Evolutionary conservation across 2,797 vertebrate species (phyloP).

Genomic region (Phrynocephalus forsythii): DNA sequence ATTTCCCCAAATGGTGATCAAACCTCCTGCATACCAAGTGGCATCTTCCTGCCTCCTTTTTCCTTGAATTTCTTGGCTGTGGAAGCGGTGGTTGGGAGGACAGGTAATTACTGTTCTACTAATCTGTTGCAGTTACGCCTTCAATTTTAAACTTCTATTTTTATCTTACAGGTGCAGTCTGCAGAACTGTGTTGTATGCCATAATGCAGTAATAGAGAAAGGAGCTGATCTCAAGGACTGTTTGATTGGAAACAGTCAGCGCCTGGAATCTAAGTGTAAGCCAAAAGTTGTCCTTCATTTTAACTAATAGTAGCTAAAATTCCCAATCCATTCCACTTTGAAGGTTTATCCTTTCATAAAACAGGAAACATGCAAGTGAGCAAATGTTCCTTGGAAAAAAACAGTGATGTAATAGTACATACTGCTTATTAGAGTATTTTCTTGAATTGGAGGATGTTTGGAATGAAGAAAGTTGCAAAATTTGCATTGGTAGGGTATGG

Average conservation of each 20-base stretch:
- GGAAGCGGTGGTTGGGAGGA: not conserved
- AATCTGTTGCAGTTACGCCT: not conserved
- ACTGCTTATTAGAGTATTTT: slow-evolving; percentile 42
- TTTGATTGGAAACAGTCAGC: slow-evolving; percentile 90
- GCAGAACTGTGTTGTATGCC: slow-evolving; percentile 94
- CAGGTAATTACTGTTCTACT: not conserved
- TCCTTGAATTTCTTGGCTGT: not conserved
- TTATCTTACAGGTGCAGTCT: slow-evolving; percentile 87
- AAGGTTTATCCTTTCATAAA: slow-evolving; percentile 25
- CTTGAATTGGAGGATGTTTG: slow-evolving; percentile 43
- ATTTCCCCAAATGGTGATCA: not conserved
- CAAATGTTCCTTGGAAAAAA: not conserved
- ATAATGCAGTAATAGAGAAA: slow-evolving; percentile 88
- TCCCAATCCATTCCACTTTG: slow-evolving; percentile 19
- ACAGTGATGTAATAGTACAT: not conserved
- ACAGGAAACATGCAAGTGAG: slow-evolving; percentile 24
- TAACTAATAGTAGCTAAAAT: slow-evolving; percentile 9
- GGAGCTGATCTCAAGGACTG: slow-evolving; percentile 95
- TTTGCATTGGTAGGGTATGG: slow-evolving; percentile 23
- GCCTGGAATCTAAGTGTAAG: slow-evolving; percentile 86
- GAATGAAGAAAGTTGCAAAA: slow-evolving; percentile 46
- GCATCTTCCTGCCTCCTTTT: not conserved
- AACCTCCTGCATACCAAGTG: not conserved
- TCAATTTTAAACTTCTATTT: slow-evolving; percentile 48
- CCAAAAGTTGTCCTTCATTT: slow-evolving; percentile 17